Evolutionary conservation across 1,140 invertebrate species (phyloP), one percentile per base, ranked within the genome.

Genomic region (Telenomus remus): DNA sequence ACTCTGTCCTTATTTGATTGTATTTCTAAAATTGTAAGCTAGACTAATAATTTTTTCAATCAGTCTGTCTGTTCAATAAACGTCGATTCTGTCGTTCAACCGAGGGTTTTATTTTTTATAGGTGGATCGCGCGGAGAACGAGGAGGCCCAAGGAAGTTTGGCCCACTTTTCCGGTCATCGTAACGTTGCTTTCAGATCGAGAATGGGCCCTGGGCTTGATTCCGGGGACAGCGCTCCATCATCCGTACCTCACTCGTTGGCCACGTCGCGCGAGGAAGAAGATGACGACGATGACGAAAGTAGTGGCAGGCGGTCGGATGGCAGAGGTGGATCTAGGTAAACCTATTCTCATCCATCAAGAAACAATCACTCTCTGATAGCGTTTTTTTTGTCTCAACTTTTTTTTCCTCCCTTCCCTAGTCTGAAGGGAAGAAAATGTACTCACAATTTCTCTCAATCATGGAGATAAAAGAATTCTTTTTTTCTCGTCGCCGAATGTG

Each of bases 71-170:
- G n/a, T n/a, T n/a, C n/a, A n/a, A n/a, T n/a, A n/a, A n/a, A n/a
- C n/a, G n/a, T n/a, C n/a, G n/a, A n/a, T n/a, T n/a, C n/a, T n/a
- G n/a, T n/a, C n/a, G n/a, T n/a, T n/a, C n/a, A n/a, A n/a, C n/a
- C n/a, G n/a, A n/a, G n/a, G n/a, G n/a, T n/a, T n/a, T n/a, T 27
- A 27, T 3, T 27, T 27, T 59, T 79, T 64, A 1, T 65, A 88
- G 87, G 85, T 87, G 84, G 86, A 88, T 85, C 87, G 85, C 66
- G 81, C 80, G 80, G 85, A 87, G 78, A 87, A 86, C 83, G 85
- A 87, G 79, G 86, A 86, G 82, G 82, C 79, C 75, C 85, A 85
- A 80, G 84, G 80, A 79, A 82, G 81, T 83, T 80, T 82, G 82
- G 81, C 78, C 71, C 79, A 79, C 50, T 79, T 82, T 55, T 78